A percentile compares a stretch with the other conserved stretches of the same genome.
phyloP scores from a whole-genome alignment of 2,797 vertebrate species.

The Malurus splendens region DNA sequence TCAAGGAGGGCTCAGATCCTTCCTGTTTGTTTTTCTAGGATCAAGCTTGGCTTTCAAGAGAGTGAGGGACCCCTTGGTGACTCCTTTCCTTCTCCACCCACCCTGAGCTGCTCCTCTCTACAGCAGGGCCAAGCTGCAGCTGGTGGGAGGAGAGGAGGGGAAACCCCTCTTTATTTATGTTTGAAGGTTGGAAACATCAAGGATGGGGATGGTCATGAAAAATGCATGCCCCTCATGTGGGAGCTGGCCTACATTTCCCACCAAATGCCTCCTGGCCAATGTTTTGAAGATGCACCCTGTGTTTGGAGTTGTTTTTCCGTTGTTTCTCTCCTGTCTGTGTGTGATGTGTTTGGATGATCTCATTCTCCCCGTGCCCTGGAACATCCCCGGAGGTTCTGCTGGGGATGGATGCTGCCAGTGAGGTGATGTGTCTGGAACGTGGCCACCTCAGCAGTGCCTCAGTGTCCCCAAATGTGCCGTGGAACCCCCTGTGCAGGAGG shows the following conservation, averaged over 20 bases:
- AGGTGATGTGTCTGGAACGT: fast-evolving
- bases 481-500: neutral
- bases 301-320: neutral
- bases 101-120: neutral
- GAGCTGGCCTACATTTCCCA: neutral
- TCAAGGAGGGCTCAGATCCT: neutral
- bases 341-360: neutral
- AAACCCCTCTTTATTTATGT: neutral
- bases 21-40: neutral
- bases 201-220: neutral
- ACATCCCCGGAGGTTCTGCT: neutral
- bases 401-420: neutral
- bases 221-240: neutral
- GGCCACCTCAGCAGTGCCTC: neutral
- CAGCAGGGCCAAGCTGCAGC: neutral
- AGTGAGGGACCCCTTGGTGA: neutral
- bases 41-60: neutral
- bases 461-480: neutral
- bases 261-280: neutral
- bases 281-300: neutral
- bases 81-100: neutral
- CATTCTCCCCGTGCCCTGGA: neutral
- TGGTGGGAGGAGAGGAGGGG: neutral
- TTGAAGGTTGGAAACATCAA: slow-evolving; percentile 1
- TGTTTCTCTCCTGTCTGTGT: neutral